Evolutionary conservation across 1,140 invertebrate genomes (phyloP).

Genomic region (Chironomus striatipennis): DNA sequence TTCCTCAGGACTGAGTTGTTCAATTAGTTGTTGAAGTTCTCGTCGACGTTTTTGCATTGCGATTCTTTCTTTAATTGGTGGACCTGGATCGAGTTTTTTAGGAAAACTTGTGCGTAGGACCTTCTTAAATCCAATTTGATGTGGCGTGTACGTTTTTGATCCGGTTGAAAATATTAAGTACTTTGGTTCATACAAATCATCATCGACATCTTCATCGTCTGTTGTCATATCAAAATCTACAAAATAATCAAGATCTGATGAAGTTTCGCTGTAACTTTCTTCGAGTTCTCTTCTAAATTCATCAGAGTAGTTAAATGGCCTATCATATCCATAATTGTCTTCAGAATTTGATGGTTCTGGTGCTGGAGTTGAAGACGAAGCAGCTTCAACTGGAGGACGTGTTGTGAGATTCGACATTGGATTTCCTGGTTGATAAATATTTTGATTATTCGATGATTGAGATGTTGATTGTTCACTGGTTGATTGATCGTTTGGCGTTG

Average conservation of each 20-base stretch:
- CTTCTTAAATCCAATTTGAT: conserved; percentile 79
- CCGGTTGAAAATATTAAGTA: conserved; percentile 81
- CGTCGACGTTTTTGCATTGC: conserved; percentile 48
- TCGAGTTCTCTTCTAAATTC: neutral
- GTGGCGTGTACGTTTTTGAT: conserved; percentile 75
- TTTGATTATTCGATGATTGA: neutral
- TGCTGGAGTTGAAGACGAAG: neutral
- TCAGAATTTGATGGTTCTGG: neutral
- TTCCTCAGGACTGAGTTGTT: neutral
- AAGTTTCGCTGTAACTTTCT: neutral
- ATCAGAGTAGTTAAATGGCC: neutral
- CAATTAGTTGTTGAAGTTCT: conserved; percentile 40
- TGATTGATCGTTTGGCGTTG: neutral
- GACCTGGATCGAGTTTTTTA: conserved; percentile 56
- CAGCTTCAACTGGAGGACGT: neutral
- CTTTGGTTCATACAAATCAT: conserved; percentile 50
- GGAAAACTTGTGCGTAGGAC: conserved; percentile 66
- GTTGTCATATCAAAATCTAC: conserved; percentile 28
- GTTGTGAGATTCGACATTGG: neutral
- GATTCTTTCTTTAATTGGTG: conserved; percentile 56
- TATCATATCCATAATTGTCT: conserved; percentile 18
- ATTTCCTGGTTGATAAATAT: conserved; percentile 1
- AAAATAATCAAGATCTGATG: conserved; percentile 14
- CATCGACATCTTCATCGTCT: conserved; percentile 35
- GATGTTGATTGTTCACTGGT: neutral